phyloP scores from a whole-genome alignment of 1,140 invertebrate species.

The Macrosteles quadrilineatus region DNA sequence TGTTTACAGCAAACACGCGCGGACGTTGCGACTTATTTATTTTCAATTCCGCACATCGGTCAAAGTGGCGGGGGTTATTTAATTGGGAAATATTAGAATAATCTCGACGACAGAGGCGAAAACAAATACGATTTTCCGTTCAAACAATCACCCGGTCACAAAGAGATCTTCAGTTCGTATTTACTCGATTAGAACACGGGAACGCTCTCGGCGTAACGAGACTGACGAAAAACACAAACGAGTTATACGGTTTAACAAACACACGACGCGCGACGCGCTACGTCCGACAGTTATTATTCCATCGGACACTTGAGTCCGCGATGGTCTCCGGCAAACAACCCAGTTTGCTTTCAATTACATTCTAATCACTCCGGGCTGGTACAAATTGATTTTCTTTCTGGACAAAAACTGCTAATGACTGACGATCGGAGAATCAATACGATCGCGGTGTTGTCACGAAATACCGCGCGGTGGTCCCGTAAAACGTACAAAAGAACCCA shows the following conservation, averaged over 20 bases:
- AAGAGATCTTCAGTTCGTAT: background rate
- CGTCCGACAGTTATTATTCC: slow-evolving; percentile 3
- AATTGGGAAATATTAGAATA: slow-evolving; percentile 6
- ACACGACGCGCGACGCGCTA: background rate
- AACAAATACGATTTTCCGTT: slow-evolving; percentile 5
- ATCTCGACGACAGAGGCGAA: background rate
- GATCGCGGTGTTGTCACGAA: background rate
- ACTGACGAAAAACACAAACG: background rate
- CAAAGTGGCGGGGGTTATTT: background rate
- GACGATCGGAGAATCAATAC: background rate
- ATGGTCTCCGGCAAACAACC: background rate
- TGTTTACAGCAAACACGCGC: background rate
- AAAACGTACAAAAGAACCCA: too few species aligned
- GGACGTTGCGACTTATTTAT: background rate
- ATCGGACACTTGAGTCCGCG: slow-evolving; percentile 12
- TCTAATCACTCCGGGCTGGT: slow-evolving; percentile 38
- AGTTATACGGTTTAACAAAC: slow-evolving; percentile 16
- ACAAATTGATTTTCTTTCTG: slow-evolving; percentile 34
- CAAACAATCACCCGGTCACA: slow-evolving; percentile 3
- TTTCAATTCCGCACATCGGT: background rate
- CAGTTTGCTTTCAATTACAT: slow-evolving; percentile 40
- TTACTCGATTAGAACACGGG: slow-evolving; percentile 5
- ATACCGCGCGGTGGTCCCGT: too few species aligned
- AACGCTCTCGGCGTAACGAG: slow-evolving; percentile 2
- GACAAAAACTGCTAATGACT: background rate